Conservation (phyloP, 2,888 invertebrate genomes). For the Drosophila gaucha region DNA sequence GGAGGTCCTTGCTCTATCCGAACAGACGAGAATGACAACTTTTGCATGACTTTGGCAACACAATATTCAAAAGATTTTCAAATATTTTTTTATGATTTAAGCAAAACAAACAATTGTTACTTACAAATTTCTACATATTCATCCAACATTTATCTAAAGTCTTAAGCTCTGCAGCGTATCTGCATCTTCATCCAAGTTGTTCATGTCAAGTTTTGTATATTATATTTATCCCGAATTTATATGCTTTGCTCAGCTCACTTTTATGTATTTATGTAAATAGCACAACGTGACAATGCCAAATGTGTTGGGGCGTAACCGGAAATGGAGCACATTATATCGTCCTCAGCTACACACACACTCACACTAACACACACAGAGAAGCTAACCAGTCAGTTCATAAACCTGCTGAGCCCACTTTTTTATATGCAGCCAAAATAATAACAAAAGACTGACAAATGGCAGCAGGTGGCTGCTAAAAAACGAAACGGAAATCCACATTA, state of each 20-base stretch:
- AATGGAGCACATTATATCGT: conserved; percentile 35
- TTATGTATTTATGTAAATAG: conserved; percentile 67
- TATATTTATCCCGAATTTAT: conserved; percentile 59
- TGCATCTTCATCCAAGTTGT: background rate
- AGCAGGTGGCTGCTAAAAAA: conserved; percentile 62
- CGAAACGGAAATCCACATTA: conserved; percentile 22
- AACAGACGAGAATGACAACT: background rate
- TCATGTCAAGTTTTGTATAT: conserved; percentile 13
- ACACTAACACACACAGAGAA: background rate
- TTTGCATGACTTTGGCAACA: background rate
- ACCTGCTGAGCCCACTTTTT: conserved; percentile 47
- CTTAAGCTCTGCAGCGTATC: conserved; percentile 14
- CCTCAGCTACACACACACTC: conserved; percentile 6
- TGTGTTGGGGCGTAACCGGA: conserved; percentile 46
- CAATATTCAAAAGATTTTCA: background rate
- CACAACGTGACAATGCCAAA: conserved; percentile 76
- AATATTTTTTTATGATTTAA: background rate
- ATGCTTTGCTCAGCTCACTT: conserved; percentile 40
- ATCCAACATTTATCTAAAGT: background rate
- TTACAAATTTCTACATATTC: background rate
- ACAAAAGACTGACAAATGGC: conserved; percentile 54
- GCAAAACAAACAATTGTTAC: conserved; percentile 4
- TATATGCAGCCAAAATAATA: conserved; percentile 55
- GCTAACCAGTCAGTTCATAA: conserved; percentile 51
- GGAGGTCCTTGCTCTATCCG: conserved; percentile 33